Evolutionary conservation across 2,888 invertebrate species (phyloP).

Genomic region (Lasioglossum calceatum): DNA sequence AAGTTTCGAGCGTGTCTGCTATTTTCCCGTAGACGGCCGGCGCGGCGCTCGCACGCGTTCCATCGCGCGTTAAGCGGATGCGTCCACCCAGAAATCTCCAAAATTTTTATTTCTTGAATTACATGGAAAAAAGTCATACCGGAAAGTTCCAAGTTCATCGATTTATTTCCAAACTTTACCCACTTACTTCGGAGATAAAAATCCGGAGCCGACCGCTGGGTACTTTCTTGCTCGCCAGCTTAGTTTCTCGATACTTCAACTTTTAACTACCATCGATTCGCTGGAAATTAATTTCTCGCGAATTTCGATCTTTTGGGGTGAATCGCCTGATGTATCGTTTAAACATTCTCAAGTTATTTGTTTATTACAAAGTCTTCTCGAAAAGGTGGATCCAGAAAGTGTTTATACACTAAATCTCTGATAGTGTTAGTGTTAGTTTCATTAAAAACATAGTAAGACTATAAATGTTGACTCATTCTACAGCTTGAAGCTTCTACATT

Average conservation of each 20-base stretch:
- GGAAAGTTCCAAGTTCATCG: slow-evolving; percentile 1
- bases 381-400: neutral
- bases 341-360: neutral
- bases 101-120: slow-evolving; percentile 1
- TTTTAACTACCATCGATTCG: slow-evolving; percentile 1
- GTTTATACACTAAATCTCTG: neutral
- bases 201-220: neutral
- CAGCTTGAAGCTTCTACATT: neutral
- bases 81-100: neutral
- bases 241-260: slow-evolving; percentile 1
- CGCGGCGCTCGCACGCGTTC: slow-evolving; percentile 47
- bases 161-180: neutral
- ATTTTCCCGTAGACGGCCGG: slow-evolving; percentile 31
- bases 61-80: slow-evolving; percentile 22
- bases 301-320: neutral
- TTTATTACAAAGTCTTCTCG: neutral
- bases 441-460: neutral
- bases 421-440: neutral
- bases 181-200: neutral
- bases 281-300: neutral
- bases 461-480: no score
- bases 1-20: slow-evolving; percentile 64
- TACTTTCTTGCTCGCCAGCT: neutral
- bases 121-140: neutral
- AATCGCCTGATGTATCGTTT: no score